Conservation (phyloP, 2,113 vertebrate species). For the Hydrochoerus hydrochaeris region DNA sequence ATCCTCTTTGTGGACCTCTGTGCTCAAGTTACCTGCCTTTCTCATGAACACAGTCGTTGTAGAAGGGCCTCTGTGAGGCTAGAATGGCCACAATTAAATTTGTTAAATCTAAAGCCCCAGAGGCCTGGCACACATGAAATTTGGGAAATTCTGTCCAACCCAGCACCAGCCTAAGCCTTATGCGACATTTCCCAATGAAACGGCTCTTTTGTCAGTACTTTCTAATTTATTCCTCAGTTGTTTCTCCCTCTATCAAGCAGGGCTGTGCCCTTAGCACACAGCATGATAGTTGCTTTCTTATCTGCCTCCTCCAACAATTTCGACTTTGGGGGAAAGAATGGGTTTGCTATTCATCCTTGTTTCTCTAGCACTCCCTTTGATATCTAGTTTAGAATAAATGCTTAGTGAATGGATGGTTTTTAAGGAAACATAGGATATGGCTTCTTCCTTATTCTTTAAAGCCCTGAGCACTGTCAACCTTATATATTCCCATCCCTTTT, state of each 20-base stretch:
- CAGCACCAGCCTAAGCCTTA: not conserved
- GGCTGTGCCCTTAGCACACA: not conserved
- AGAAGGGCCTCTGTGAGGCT: not conserved
- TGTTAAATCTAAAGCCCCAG: not conserved
- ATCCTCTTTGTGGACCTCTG: not conserved
- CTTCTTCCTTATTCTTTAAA: conserved; percentile 32
- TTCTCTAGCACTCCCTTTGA: not conserved
- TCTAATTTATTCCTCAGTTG: not conserved
- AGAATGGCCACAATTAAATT: conserved; percentile 10
- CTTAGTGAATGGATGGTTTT: conserved; percentile 54
- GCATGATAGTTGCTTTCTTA: not conserved
- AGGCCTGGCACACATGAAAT: not conserved
- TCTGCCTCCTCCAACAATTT: not conserved
- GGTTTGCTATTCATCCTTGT: not conserved
- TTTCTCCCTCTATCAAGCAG: not conserved
- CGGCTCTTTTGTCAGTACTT: not conserved
- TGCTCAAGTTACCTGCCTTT: not conserved
- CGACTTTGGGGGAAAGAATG: not conserved
- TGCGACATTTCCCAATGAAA: not conserved
- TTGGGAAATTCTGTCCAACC: not conserved
- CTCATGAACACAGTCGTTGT: not conserved
- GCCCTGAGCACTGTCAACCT: conserved; percentile 15
- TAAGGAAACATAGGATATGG: not conserved
- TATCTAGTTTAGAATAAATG: conserved; percentile 31
- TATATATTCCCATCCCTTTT: not conserved